Evolutionary conservation across 2,113 vertebrate genomes (phyloP).

Genomic region (Podarcis muralis): DNA sequence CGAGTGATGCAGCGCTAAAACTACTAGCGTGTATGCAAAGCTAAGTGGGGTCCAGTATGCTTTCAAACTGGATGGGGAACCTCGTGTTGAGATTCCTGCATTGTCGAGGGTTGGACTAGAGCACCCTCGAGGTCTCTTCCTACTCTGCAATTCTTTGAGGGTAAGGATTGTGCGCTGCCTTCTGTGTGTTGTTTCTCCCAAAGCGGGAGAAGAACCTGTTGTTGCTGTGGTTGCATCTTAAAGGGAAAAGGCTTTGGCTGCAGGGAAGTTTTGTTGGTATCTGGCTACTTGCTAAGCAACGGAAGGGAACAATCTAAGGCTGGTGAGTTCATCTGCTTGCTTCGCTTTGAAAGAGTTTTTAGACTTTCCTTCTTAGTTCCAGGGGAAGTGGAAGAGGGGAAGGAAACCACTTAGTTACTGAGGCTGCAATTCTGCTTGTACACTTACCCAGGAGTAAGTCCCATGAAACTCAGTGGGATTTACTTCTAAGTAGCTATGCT

Average conservation of each 20-base stretch:
- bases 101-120: too few species aligned
- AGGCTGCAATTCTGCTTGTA: too few species aligned
- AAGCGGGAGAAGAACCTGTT: slow-evolving; percentile 13
- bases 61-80: too few species aligned
- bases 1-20: too few species aligned
- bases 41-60: too few species aligned
- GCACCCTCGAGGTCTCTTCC: too few species aligned
- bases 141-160: neutral
- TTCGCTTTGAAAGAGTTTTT: neutral
- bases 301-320: neutral
- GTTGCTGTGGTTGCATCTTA: slow-evolving; percentile 56
- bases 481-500: too few species aligned
- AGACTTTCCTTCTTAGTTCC: neutral
- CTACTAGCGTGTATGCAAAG: too few species aligned
- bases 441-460: neutral
- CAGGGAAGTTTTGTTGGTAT: slow-evolving; percentile 25
- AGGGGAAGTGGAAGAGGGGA: neutral
- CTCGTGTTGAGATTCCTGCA: too few species aligned
- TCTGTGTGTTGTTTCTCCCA: neutral
- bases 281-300: slow-evolving; percentile 5
- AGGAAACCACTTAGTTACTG: neutral
- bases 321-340: neutral
- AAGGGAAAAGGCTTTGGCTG: slow-evolving; percentile 24
- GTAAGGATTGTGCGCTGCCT: neutral
- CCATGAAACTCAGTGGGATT: neutral